Base-by-base conservation (phyloP, 2,888 invertebrate genomes). In the Morpho helenor region DNA sequence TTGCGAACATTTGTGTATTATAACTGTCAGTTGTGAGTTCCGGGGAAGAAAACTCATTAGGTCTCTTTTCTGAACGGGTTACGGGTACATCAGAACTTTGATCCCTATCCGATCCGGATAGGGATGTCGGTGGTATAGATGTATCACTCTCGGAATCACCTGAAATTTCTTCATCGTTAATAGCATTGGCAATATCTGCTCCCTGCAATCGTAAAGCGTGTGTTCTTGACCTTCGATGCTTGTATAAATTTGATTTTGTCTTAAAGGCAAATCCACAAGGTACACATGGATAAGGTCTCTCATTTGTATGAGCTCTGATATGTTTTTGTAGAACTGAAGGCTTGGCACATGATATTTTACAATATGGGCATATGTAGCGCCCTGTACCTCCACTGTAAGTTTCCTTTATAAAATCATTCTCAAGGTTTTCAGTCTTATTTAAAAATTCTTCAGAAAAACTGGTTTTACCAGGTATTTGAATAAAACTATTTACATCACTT, bases 281-380 rank as follows among this genome's bases (percentile, higher is more conserved):
- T 72, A 93, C 91, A 87, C 97, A 98, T 40, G 97, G 97, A 89
- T 95, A 98, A 59, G 97, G 97, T 72, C 97, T 92, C 86, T 98
- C 97, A 80, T 97, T 97, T 49, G 98, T 97, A 84, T 98, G 97
- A 62, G 97, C 96, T 76, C 97, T 93, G 82, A 98, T 96, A 92
- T 98, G 98, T 91, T 98, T 98, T 83, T 97, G 95, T 66, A 98
- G 92, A 67, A 98, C 97, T 80, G 97, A 97, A 60, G 97, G 97
- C 87, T 98, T 98, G 73, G 97, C 95, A 91, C 97, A 98, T 67
- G 94, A 94, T 79, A 97, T 90, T 82, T 95, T 96, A 91, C 98
- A 98, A 82, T 96, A 97, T 8, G 95, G 94, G 80, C 98, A 98
- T 67, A 95, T 93, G 85, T 97, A 94, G 69, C 96, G 95, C 55